These are phyloP conservation scores for Antennarius maculatus DNA, from an alignment of 2,797 vertebrate species.

Conservation along the genomic window DNA sequence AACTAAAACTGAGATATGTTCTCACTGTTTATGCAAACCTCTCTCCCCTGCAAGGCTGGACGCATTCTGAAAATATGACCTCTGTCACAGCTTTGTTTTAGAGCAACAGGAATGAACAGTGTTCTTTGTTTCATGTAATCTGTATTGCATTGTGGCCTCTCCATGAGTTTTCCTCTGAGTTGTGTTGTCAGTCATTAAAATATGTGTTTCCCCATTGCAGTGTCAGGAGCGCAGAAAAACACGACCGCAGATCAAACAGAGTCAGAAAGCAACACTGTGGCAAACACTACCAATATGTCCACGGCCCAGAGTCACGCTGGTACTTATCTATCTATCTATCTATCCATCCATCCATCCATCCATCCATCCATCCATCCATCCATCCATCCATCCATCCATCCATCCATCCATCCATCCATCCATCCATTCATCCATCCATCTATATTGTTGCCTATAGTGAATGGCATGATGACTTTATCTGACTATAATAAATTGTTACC, in stretches of 20 bases:
- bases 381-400: too few species aligned
- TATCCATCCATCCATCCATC: neutral
- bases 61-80: constrained; percentile 52
- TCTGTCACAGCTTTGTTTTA: constrained; percentile 57
- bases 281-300: neutral
- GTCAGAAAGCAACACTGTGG: neutral
- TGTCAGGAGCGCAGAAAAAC: constrained; percentile 41
- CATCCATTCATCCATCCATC: too few species aligned
- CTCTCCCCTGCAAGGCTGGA: constrained; percentile 50
- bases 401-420: too few species aligned
- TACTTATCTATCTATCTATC: constrained; percentile 12
- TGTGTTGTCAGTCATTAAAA: constrained; percentile 33
- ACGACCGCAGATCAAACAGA: neutral
- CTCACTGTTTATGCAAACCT: constrained; percentile 57
- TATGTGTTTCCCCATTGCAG: constrained; percentile 41
- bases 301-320: constrained; percentile 10
- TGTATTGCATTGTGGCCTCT: constrained; percentile 21
- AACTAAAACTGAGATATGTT: constrained; percentile 65
- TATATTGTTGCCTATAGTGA: neutral
- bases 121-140: constrained; percentile 24
- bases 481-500: neutral
- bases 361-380: constrained; percentile 8
- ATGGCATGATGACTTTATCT: neutral
- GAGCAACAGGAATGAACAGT: constrained; percentile 32
- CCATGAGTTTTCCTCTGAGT: constrained; percentile 31